Percentiles rank a stretch among this genome's conserved stretches.
Evolutionary conservation across 2,797 vertebrate species (phyloP).

Genomic region (Esox lucius): DNA sequence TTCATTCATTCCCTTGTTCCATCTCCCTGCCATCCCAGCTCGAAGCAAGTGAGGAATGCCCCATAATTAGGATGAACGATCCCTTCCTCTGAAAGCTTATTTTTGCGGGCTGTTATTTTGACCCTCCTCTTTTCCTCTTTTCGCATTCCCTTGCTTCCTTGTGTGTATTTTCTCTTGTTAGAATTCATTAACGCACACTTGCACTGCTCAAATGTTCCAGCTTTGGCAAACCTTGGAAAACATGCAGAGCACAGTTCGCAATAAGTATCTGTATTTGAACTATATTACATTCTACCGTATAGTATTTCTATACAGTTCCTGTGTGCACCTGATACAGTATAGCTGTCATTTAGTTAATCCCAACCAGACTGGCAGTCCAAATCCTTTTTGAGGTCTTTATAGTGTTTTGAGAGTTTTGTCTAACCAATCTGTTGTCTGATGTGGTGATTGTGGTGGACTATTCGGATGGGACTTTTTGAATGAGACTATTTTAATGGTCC

Average conservation of each 20-base stretch:
- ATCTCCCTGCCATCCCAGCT: slow-evolving; percentile 38
- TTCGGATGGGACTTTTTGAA: too few species aligned
- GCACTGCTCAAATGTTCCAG: slow-evolving; percentile 43
- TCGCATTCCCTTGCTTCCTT: slow-evolving; percentile 56
- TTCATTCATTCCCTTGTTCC: not conserved
- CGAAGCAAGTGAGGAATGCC: slow-evolving; percentile 47
- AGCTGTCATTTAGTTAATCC: too few species aligned
- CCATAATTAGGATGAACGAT: slow-evolving; percentile 72
- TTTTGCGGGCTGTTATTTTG: slow-evolving; percentile 56
- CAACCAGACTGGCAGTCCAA: too few species aligned
- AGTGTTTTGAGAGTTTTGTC: too few species aligned
- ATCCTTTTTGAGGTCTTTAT: too few species aligned
- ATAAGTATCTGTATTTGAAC: not conserved
- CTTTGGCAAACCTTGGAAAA: slow-evolving; percentile 6
- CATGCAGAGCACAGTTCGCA: slow-evolving; percentile 2
- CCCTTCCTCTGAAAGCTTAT: slow-evolving; percentile 61
- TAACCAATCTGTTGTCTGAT: too few species aligned
- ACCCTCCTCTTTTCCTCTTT: slow-evolving; percentile 18
- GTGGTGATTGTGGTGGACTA: too few species aligned
- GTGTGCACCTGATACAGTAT: too few species aligned
- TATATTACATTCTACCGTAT: not conserved
- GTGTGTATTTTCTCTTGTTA: slow-evolving; percentile 62
- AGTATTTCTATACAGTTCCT: too few species aligned
- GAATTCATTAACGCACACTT: slow-evolving; percentile 68
- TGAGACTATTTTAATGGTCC: too few species aligned